These are phyloP conservation scores for Schizaphis graminum DNA, from an alignment of 2,888 invertebrate species.

Conservation along the genomic window DNA sequence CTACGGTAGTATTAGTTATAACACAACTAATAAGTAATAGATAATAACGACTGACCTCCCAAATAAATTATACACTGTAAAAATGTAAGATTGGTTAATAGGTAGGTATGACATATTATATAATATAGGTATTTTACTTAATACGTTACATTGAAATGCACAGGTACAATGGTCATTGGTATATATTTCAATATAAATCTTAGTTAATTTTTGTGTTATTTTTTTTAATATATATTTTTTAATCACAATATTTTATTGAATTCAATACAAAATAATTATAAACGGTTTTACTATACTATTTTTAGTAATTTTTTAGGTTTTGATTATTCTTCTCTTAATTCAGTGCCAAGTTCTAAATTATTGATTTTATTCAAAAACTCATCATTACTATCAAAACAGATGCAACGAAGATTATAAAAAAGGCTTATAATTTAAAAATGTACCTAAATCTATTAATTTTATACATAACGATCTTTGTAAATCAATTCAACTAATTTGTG, in stretches of 20 bases:
- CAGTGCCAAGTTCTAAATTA: neutral
- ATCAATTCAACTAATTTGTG: neutral
- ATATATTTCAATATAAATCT: too few relatives aligned
- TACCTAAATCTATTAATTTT: neutral
- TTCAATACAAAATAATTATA: neutral
- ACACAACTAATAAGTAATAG: neutral
- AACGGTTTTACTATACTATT: too few relatives aligned
- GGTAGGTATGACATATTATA: neutral
- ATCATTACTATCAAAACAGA: neutral
- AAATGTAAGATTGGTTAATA: neutral
- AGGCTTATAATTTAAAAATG: neutral
- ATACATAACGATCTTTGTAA: neutral
- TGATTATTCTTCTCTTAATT: neutral
- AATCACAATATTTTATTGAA: neutral
- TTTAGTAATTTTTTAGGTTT: neutral
- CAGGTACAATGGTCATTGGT: neutral
- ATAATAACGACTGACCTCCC: constrained; percentile 8
- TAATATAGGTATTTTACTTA: neutral
- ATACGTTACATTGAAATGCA: neutral
- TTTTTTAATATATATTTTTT: neutral
- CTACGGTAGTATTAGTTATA: neutral
- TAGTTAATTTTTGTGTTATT: neutral
- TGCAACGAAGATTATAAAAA: neutral
- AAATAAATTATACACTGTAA: neutral
- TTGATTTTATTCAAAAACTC: neutral